phyloP scores from a whole-genome alignment of 2,113 vertebrate genomes.

The Canis aureus region DNA sequence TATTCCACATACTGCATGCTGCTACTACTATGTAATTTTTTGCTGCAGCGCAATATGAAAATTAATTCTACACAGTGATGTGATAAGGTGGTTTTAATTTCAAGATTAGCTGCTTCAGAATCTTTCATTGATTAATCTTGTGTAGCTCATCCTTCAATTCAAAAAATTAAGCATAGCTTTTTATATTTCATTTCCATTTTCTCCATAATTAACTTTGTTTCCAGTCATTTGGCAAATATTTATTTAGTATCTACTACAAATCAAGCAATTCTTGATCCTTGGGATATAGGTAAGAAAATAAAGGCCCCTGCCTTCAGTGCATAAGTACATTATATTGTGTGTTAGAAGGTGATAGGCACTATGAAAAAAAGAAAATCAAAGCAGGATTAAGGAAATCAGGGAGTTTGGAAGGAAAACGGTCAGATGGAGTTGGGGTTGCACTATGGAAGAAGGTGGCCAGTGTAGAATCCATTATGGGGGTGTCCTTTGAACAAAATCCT shows the following conservation, averaged over 20 bases:
- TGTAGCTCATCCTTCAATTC: neutral
- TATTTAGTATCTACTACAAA: neutral
- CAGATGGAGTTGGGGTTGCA: neutral
- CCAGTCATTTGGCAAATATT: neutral
- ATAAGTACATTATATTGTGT: neutral
- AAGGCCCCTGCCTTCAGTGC: neutral
- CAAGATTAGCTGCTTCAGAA: neutral
- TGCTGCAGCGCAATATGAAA: neutral
- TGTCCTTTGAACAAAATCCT: neutral
- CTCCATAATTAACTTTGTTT: neutral
- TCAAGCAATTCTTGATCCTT: neutral
- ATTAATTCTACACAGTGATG: neutral
- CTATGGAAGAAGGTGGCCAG: neutral
- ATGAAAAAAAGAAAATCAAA: neutral
- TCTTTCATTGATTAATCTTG: neutral
- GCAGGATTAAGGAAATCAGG: neutral
- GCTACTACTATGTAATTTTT: neutral
- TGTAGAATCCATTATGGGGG: neutral
- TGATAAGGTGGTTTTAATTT: neutral
- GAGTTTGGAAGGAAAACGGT: neutral
- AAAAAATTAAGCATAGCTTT: constrained; percentile 24
- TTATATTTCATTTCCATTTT: neutral
- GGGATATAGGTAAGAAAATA: neutral
- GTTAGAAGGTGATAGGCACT: neutral
- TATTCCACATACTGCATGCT: neutral